Conservation (phyloP, 2,113 vertebrate genomes). For the Erythrolamprus reginae region DNA sequence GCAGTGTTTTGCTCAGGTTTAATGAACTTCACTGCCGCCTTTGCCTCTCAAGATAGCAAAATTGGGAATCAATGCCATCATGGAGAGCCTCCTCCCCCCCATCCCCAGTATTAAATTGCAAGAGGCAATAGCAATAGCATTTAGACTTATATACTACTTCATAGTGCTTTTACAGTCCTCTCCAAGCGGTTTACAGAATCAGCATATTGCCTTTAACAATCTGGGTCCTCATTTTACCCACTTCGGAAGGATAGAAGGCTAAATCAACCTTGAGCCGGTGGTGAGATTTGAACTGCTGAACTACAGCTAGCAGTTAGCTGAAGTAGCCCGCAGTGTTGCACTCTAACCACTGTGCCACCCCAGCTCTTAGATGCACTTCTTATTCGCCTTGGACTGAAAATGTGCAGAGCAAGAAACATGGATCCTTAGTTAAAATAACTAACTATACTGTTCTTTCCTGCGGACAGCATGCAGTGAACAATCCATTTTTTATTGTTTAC, state of each 20-base stretch:
- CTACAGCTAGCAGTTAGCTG: no score
- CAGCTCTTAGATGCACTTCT: neutral
- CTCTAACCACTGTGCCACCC: no score
- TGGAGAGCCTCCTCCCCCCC: neutral
- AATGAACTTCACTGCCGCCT: neutral
- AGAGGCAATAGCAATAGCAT: neutral
- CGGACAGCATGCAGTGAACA: neutral
- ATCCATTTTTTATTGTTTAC: neutral
- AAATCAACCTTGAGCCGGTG: no score
- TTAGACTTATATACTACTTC: no score
- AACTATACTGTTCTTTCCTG: neutral
- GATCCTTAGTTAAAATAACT: neutral
- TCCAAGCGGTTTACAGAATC: no score
- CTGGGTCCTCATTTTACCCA: no score
- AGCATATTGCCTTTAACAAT: no score
- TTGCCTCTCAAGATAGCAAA: neutral
- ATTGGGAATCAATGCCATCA: neutral
- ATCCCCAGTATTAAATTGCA: neutral
- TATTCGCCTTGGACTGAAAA: neutral
- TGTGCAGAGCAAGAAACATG: neutral
- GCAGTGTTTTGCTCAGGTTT: neutral
- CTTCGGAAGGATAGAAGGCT: no score
- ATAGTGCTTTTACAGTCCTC: no score
- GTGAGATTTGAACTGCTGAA: no score
- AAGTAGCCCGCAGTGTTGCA: no score